Evolutionary conservation across 2,113 vertebrate genomes (phyloP), one percentile per base, ranked within the genome.

Genomic region (Passer domesticus): DNA sequence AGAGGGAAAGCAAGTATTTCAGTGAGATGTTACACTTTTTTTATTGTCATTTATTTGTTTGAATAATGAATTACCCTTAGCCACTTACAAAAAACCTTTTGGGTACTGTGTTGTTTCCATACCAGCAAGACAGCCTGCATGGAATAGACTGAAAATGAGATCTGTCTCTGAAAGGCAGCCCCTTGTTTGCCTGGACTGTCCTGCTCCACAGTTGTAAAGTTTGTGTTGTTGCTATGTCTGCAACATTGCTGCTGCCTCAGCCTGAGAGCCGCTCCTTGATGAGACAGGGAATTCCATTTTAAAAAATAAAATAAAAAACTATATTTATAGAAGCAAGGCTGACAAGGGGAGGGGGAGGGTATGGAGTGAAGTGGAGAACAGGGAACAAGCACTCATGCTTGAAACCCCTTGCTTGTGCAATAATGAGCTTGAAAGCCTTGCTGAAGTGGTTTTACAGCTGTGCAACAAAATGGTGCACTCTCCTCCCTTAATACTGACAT

Each of bases 381-480:
- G 96, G 87, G 87, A 92, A 94, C 94, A 31, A 97, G 93, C 96
- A 96, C 93, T 96, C 96, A 97, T 96, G 96, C 96, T 95, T 97
- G 93, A 97, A 97, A 95, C 95, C 94, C 93, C 92, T 95, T 96
- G 90, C 94, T 94, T 95, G 93, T 95, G 94, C 85, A 97, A 95
- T 97, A 97, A 97, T 96, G 96, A 97, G 96, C 96, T 95, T 97
- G 95, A 96, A 97, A 97, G 96, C 95, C 95, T 96, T 67, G 84
- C 91, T 97, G 96, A 97, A 96, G 96, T 96, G 95, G 96, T 95
- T 97, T 97, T 96, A 96, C 95, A 95, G 95, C 96, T 97, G 96
- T 95, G 95, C 94, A 97, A 97, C 96, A 97, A 95, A 97, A 97
- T 97, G 96, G 96, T 95, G 95, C 95, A 92, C 95, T 96, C 95